Evolutionary conservation across 2,888 invertebrate species (phyloP).

Genomic region (Harpalus rubripes): DNA sequence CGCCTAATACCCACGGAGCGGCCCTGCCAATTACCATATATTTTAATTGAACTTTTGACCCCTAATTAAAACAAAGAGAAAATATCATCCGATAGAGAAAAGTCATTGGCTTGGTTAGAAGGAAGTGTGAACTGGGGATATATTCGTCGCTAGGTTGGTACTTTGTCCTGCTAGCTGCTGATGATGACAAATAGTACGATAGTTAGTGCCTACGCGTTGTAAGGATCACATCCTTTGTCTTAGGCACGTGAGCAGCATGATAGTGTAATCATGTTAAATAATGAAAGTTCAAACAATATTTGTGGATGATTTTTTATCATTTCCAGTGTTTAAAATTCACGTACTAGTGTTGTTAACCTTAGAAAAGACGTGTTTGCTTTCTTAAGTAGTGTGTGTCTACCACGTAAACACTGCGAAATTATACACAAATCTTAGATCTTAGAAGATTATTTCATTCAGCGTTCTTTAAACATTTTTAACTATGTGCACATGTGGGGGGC

Average conservation of each 20-base stretch:
- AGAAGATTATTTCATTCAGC: background rate
- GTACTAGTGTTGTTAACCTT: slow-evolving; percentile 43
- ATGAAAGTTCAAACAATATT: slow-evolving; percentile 42
- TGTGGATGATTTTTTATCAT: slow-evolving; percentile 6
- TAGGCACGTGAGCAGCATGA: slow-evolving; percentile 29
- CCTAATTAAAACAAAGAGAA: slow-evolving; percentile 25
- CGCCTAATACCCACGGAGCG: too few relatives aligned
- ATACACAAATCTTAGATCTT: background rate
- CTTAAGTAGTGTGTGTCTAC: slow-evolving; percentile 16
- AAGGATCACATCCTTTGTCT: slow-evolving; percentile 40
- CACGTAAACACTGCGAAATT: background rate
- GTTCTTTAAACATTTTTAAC: too few relatives aligned
- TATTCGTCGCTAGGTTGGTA: background rate
- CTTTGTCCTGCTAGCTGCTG: background rate
- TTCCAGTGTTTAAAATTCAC: slow-evolving; percentile 6
- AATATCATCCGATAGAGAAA: background rate
- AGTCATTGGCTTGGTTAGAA: slow-evolving; percentile 26
- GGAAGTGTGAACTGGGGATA: slow-evolving; percentile 6
- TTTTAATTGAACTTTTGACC: background rate
- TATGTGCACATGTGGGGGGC: too few relatives aligned
- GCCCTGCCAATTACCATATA: background rate
- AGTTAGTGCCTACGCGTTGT: slow-evolving; percentile 11
- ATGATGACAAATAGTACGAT: slow-evolving; percentile 30
- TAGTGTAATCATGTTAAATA: slow-evolving; percentile 43
- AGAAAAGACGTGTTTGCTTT: slow-evolving; percentile 45